A percentile compares a stretch with the other conserved stretches of the same genome.
phyloP scores from a whole-genome alignment of 2,113 vertebrate species.

The Muscicapa adusta region DNA sequence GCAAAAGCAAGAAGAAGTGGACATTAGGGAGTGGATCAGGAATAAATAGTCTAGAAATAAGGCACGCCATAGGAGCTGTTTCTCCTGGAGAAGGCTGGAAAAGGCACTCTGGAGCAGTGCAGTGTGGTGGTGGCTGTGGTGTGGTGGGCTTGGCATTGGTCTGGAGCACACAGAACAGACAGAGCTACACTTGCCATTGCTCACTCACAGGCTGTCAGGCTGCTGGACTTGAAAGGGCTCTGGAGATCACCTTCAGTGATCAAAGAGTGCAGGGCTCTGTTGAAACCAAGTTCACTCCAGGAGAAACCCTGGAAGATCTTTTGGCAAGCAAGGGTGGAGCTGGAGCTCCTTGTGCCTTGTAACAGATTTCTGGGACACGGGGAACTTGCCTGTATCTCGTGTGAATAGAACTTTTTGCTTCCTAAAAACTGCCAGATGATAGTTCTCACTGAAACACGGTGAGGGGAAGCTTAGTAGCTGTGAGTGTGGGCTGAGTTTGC shows the following conservation, averaged over 20 bases:
- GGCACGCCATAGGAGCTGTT: not conserved
- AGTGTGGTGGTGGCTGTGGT: not conserved
- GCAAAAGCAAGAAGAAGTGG: not conserved
- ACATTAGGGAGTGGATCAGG: not conserved
- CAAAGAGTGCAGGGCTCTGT: not conserved
- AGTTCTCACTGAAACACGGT: not conserved
- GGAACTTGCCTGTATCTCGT: not conserved
- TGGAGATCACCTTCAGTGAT: constrained; percentile 22
- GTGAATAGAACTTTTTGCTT: not conserved
- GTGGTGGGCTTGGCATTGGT: not conserved
- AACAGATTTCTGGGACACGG: not conserved
- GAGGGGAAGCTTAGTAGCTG: not conserved
- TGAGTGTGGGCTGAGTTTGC: not conserved
- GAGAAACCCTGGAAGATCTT: not conserved
- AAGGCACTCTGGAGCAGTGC: not conserved
- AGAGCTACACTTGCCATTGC: not conserved
- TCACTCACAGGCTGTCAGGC: not conserved
- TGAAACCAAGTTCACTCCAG: not conserved
- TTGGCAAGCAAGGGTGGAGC: not conserved
- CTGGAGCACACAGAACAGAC: not conserved
- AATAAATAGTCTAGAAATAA: not conserved
- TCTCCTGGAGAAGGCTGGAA: not conserved
- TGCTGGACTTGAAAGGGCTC: not conserved
- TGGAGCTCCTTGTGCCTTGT: not conserved
- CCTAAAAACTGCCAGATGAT: not conserved